Conservation (phyloP, 2,888 invertebrate species). For the Chrysolina americana region DNA sequence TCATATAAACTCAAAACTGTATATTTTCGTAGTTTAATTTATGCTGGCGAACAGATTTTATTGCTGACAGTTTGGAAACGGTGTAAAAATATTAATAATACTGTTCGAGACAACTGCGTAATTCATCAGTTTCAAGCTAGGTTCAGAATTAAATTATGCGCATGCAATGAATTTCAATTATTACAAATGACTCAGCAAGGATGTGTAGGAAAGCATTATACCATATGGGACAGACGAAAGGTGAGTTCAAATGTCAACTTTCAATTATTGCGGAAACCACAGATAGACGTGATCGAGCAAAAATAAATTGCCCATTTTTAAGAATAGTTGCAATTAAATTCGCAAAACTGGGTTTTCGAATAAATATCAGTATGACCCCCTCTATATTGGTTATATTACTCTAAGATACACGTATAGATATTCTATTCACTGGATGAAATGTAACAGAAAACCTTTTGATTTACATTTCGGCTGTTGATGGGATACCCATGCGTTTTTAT, state of each 20-base stretch:
- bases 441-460: too few relatives aligned
- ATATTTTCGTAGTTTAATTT: too few relatives aligned
- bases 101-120: neutral
- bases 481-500: too few relatives aligned
- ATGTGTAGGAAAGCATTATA: neutral
- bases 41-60: neutral
- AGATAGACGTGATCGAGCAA: neutral
- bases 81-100: neutral
- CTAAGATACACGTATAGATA: too few relatives aligned
- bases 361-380: neutral
- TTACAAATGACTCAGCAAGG: conserved; percentile 7
- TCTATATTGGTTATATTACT: too few relatives aligned
- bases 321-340: too few relatives aligned
- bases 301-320: neutral
- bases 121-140: neutral
- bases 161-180: neutral
- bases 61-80: neutral
- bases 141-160: conserved; percentile 2
- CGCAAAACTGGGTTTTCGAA: neutral
- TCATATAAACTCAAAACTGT: too few relatives aligned
- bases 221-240: conserved; percentile 3
- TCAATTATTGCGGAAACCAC: neutral
- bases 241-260: conserved; percentile 20
- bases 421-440: too few relatives aligned
- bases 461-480: too few relatives aligned